A percentile compares a stretch with the other conserved stretches of the same genome.
Conservation (phyloP, 2,888 invertebrate genomes). For the Dorcus parallelipipedus region DNA sequence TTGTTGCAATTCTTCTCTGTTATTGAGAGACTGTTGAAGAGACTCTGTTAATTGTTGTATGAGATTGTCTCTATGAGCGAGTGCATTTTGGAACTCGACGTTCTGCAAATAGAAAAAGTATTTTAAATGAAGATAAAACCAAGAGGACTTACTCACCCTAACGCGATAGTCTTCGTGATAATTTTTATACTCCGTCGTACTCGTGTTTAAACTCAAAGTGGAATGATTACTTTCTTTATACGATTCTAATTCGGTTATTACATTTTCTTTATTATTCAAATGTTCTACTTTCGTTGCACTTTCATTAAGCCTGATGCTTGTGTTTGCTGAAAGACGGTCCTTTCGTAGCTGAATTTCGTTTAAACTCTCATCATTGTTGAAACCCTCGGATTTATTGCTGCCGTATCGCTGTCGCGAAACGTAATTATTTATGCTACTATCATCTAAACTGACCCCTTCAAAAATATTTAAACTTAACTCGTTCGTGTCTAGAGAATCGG, state of each 20-base stretch:
- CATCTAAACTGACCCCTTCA: conserved; percentile 43
- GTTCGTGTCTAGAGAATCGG: conserved; percentile 30
- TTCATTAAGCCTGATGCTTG: not conserved
- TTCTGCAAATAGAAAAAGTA: conserved; percentile 53
- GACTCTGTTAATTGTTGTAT: conserved; percentile 71
- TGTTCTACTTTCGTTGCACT: conserved; percentile 38
- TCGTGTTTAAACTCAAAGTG: conserved; percentile 55
- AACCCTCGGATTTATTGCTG: not conserved
- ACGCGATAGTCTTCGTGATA: conserved; percentile 66
- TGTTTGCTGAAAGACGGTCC: not conserved
- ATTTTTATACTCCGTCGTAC: conserved; percentile 70
- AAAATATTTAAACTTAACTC: conserved; percentile 46
- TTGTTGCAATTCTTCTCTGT: conserved; percentile 58
- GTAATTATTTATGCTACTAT: conserved; percentile 39
- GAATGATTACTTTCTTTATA: conserved; percentile 52
- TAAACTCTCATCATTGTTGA: conserved; percentile 16
- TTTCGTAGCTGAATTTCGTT: conserved; percentile 13
- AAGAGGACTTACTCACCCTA: conserved; percentile 55
- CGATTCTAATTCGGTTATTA: conserved; percentile 52
- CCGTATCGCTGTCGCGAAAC: conserved; percentile 16
- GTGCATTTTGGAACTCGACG: conserved; percentile 68
- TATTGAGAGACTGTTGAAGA: conserved; percentile 62
- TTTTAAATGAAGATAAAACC: conserved; percentile 17
- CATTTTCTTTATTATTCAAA: conserved; percentile 50
- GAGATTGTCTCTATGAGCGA: conserved; percentile 65